phyloP scores from a whole-genome alignment of 2,888 invertebrate genomes.

The Campaea margaritaria region DNA sequence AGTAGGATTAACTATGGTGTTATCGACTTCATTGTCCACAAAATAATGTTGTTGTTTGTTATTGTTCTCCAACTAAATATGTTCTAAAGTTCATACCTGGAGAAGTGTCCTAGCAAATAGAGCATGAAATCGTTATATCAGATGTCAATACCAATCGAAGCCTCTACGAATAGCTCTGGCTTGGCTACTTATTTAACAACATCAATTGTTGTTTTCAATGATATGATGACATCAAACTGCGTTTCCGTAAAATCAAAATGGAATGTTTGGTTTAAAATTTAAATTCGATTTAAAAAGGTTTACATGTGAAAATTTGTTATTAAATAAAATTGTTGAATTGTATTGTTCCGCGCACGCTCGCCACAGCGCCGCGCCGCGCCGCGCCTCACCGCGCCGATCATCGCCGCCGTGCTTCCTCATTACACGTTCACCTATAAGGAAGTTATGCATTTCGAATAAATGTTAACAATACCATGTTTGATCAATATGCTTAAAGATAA shows the following conservation, averaged over 20 bases:
- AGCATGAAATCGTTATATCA: too few species aligned
- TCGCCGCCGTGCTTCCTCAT: conserved; percentile 59
- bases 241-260: too few species aligned
- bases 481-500: conserved; percentile 5
- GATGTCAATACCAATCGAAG: neutral
- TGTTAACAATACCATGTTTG: neutral
- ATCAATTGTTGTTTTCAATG: too few species aligned
- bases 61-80: neutral
- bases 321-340: conserved; percentile 3
- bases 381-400: conserved; percentile 43
- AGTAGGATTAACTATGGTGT: neutral
- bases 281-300: neutral
- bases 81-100: neutral
- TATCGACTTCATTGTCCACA: neutral
- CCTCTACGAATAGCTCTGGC: neutral
- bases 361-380: conserved; percentile 47
- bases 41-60: too few species aligned
- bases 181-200: too few species aligned
- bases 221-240: too few species aligned
- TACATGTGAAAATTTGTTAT: neutral
- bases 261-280: too few species aligned
- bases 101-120: neutral
- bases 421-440: conserved; percentile 50
- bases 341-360: conserved; percentile 52
- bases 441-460: conserved; percentile 34